Base-by-base conservation (phyloP, 2,888 invertebrate species). In the Corbicula japonica region DNA sequence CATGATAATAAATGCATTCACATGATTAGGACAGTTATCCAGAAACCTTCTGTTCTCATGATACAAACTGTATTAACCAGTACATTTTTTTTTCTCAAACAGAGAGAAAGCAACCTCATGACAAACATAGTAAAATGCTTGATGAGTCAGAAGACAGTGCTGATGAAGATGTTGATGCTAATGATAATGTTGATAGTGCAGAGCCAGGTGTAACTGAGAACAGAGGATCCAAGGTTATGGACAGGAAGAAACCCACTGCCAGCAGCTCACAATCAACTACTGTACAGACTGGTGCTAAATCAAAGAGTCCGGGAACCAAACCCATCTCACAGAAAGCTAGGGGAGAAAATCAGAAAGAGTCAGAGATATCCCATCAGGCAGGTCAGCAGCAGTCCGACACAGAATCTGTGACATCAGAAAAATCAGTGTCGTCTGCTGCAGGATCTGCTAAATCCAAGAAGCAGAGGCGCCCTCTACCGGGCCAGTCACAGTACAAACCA, bases 401-500 rank as follows among this genome's bases (percentile, higher is more conserved):
- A 8, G 41, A 34, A 26, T 66, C 66, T 38, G 54, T 66, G 3
- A 66, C 34, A 26, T 66, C 66, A 1, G 66, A 66, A 35, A 34
- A 26, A 18, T 50, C 34, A 28, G 48, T 34, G 50, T 28, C 21
- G 23, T 54, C 66, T 32, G 52, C 38, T 38, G n/a, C 26, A 26
- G 26, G 38, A 34, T 38, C 66, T 15, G 28, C 66, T 6, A 38
- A 15, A 38, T 26, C 21, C 30, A 23, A 23, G 30, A 38, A 38
- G 38, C 34, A 30, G 15, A 34, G 54, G n/a, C 52, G 35, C 18
- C 38, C 52, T 23, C 54, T 66, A 54, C 66, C 66, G 18, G 66
- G 66, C 35, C 66, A 66, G 26, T 66, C 66, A 0, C 21, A 50
- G 26, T 66, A 66, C 28, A 66, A 66, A 66, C 18, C 28, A 5